phyloP scores from a whole-genome alignment of 1,140 invertebrate genomes.

The Drosophila busckii region DNA sequence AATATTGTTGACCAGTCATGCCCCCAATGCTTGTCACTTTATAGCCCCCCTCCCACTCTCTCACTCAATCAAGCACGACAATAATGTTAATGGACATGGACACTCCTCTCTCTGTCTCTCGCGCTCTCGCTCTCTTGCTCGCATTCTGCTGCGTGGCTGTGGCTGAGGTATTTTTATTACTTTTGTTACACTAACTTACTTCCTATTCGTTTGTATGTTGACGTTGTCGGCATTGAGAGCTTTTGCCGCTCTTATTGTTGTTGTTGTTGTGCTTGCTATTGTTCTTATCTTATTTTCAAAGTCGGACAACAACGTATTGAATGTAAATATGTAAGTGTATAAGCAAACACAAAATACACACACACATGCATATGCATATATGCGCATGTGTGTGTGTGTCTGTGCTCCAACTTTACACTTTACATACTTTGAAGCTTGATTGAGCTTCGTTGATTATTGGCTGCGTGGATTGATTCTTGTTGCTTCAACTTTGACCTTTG shows the following conservation, averaged over 20 bases:
- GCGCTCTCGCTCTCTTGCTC: background rate
- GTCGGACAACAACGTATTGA: constrained; percentile 3
- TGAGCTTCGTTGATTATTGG: constrained; percentile 24
- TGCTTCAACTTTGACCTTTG: constrained; percentile 20
- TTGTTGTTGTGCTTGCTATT: constrained; percentile 4
- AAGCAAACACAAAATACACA: no score
- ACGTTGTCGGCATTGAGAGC: constrained; percentile 8
- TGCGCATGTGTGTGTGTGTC: background rate
- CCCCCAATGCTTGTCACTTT: no score
- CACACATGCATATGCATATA: no score
- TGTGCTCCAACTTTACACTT: background rate
- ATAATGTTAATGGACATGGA: constrained; percentile 60
- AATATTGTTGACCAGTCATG: constrained; percentile 55
- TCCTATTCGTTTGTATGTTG: constrained; percentile 57
- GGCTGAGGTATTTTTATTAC: constrained; percentile 64
- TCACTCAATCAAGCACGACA: constrained; percentile 22
- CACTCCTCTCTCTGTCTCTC: constrained; percentile 20
- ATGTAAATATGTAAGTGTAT: constrained; percentile 23
- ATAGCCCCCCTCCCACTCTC: background rate
- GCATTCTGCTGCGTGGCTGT: constrained; percentile 16
- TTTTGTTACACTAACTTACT: constrained; percentile 75
- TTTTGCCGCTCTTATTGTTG: constrained; percentile 24
- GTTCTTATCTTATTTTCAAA: constrained; percentile 3
- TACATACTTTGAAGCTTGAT: background rate
- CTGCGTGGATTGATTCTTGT: constrained; percentile 7